Evolutionary conservation across 1,140 invertebrate species (phyloP), one percentile per base, ranked within the genome.

Genomic region (Agrilus planipennis): DNA sequence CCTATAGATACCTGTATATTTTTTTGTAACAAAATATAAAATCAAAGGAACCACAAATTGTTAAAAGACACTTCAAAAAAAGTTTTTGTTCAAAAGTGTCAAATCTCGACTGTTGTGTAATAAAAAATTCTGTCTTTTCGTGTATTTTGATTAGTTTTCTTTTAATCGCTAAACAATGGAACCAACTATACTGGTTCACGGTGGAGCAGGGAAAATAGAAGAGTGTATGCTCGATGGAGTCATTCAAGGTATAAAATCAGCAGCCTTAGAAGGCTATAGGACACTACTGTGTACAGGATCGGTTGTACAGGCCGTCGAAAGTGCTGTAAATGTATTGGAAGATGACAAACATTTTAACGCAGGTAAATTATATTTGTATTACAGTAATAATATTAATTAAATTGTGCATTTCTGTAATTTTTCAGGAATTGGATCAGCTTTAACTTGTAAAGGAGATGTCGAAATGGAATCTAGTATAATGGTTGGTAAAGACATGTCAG

Each of bases 391-490:
- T 25, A 25, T 25, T 25, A 25, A 25, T 25, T 25, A 6, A n/a
- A n/a, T n/a, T n/a, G n/a, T n/a, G n/a, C n/a, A n/a, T n/a, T n/a
- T n/a, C n/a, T n/a, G n/a, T n/a, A n/a, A n/a, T n/a, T n/a, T n/a
- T 32, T 32, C 57, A 11, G 75, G 80, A 9, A 70, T 69, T 48
- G 81, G 81, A 15, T 75, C 78, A 0, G 73, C 73, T 12, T 55
- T 83, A 20, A 84, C 76, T 44, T 54, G 61, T 18, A 64, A 65
- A 34, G 77, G 77, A 4, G 60, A 73, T 30, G 73, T 84, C 1
- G 77, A 84, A 63, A 75, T 84, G 75, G 82, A 87, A 61, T 81
- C 84, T 1, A 71, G 79, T 28, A 70, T 87, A 14, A 81, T 83
- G 71, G 70, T 83, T 49, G 84, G 84, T 0, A 58, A 47, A 3